phyloP scores from a whole-genome alignment of 2,113 vertebrate species.

The cattle (Bos taurus) region DNA sequence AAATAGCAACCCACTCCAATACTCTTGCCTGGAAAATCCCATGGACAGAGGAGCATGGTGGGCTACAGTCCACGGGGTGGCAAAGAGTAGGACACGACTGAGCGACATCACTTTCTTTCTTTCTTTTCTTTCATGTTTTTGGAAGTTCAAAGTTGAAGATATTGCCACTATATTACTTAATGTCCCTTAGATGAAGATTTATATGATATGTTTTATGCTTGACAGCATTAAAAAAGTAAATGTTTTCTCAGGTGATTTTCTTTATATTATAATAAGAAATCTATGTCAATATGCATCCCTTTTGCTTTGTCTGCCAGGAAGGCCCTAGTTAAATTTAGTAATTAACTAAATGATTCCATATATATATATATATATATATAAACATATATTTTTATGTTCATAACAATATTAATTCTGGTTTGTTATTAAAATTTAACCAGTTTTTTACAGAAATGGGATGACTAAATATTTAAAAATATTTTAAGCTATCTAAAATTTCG shows the following conservation, averaged over 20 bases:
- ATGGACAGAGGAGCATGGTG: too few species aligned
- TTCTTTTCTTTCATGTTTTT: not conserved
- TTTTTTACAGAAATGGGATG: not conserved
- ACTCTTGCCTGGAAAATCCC: too few species aligned
- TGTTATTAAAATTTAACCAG: not conserved
- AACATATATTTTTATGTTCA: not conserved
- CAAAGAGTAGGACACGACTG: too few species aligned
- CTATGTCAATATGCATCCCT: not conserved
- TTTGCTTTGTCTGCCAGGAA: not conserved
- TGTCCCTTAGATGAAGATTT: not conserved
- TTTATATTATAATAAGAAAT: not conserved
- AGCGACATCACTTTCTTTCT: too few species aligned
- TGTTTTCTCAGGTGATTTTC: not conserved
- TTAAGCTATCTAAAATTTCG: not conserved
- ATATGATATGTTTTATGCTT: not conserved
- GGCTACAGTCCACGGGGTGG: too few species aligned
- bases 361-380: not conserved
- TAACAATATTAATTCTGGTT: not conserved
- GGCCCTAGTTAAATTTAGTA: not conserved
- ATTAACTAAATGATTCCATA: not conserved
- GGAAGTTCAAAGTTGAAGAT: constrained; percentile 19
- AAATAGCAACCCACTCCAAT: too few species aligned
- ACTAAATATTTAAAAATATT: not conserved
- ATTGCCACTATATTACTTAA: not conserved
- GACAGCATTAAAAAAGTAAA: not conserved